phyloP scores from a whole-genome alignment of 2,888 invertebrate genomes.

The Conistra vaccinii region DNA sequence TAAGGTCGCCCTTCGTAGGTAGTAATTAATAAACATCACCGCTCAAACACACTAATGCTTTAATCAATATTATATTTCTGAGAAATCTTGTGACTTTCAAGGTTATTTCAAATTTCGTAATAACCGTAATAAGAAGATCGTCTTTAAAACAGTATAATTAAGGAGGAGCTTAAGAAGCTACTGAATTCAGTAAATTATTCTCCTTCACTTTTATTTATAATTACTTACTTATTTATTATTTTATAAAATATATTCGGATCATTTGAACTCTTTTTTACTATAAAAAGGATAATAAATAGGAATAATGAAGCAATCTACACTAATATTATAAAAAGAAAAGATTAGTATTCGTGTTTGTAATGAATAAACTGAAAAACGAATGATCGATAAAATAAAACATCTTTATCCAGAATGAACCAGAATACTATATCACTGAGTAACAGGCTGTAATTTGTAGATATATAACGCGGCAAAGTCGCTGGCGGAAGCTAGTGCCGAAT shows the following conservation, averaged over 20 bases:
- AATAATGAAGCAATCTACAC: not conserved
- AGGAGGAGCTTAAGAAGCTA: not conserved
- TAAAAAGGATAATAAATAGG: not conserved
- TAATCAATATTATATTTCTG: slow-evolving; percentile 26
- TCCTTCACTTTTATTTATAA: not conserved
- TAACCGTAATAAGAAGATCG: slow-evolving; percentile 18
- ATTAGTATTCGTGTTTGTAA: no score
- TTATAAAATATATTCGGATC: not conserved
- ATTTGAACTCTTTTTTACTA: not conserved
- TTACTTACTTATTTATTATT: not conserved
- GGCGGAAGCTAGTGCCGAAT: not conserved
- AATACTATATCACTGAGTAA: no score
- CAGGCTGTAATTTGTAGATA: no score
- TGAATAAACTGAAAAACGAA: no score
- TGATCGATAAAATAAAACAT: no score
- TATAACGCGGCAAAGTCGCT: no score
- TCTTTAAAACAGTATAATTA: not conserved
- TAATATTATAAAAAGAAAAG: no score
- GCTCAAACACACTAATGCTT: not conserved
- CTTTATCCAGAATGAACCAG: no score
- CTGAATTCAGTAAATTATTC: slow-evolving; percentile 9
- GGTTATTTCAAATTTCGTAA: slow-evolving; percentile 24
- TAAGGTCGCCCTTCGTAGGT: slow-evolving; percentile 14
- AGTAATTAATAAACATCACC: slow-evolving; percentile 27
- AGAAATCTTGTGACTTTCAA: slow-evolving; percentile 14